Evolutionary conservation across 2,888 invertebrate species (phyloP), one percentile per base, ranked within the genome.

Genomic region (Drosophila barbarae): DNA sequence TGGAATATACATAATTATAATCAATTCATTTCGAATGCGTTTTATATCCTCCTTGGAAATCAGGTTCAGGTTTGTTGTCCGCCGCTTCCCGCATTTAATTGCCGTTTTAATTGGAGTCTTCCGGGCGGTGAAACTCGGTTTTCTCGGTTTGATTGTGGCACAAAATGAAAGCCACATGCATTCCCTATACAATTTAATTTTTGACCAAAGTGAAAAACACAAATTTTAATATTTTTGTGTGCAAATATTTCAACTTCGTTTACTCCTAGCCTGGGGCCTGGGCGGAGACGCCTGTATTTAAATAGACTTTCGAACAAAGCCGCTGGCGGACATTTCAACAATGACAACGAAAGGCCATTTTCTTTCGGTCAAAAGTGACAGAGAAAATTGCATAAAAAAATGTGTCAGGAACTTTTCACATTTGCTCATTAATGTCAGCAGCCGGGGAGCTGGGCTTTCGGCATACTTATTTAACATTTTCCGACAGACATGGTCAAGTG

Each of bases 401-500:
- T 23, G 8, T 21, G 21, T 15, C 46, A 23, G 7, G 34, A 35
- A 53, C 63, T 66, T 64, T 56, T 38, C 73, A 65, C 70, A 76
- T 74, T 60, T 72, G 66, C 79, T 81, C 79, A 76, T 77, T 81
- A 81, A 69, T 81, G 77, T 78, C 74, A 68, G 58, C 6, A 18
- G 30, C 18, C 18, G 46, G 23, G n/a, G 9, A 42, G 26, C 2
- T n/a, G 30, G 18, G 18, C 26, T 26, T 26, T 18, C 34, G 44
- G 10, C 23, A 15, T 51, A 18, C 18, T 41, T 42, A 30, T 61
- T 41, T 21, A 41, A 34, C 13, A 32, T 18, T 46, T 12, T 32
- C 69, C 63, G 58, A 72, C 71, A 64, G 50, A 50, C 61, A 61
- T 49, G 49, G 34, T 3, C 9, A 28, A 28, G 12, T 30, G 10